Evolutionary conservation across 2,888 invertebrate species (phyloP).

Genomic region (Penaeus monodon): DNA sequence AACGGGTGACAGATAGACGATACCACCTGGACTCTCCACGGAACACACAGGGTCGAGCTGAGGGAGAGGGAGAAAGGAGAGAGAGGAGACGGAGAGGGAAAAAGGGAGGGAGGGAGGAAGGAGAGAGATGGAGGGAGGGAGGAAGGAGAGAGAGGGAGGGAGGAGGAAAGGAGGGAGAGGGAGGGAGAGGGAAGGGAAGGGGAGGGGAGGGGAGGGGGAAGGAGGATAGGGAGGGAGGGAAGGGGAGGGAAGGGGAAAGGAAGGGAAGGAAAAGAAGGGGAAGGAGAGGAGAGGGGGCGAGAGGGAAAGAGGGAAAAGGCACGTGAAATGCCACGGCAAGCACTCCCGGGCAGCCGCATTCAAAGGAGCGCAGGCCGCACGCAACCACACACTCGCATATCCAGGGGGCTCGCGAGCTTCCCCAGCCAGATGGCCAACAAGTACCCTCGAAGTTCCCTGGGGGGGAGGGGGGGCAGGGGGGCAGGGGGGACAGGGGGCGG

Average conservation of each 20-base stretch:
- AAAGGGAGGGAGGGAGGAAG: neutral
- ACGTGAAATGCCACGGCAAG: no score
- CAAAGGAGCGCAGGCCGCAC: neutral
- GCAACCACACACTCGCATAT: no score
- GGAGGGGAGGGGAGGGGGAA: neutral
- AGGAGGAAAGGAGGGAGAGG: neutral
- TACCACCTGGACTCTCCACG: no score
- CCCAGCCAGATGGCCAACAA: no score
- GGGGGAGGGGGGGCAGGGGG: no score
- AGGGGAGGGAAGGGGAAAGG: neutral
- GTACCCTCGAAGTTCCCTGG: no score
- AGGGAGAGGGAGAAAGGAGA: neutral
- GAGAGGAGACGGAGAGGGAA: neutral
- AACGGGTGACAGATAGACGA: no score
- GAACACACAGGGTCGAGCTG: no score
- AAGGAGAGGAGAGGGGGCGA: neutral
- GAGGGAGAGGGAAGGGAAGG: neutral
- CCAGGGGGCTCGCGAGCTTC: no score
- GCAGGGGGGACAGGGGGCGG: no score
- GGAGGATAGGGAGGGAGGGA: neutral
- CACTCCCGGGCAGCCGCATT: no score
- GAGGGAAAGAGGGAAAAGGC: neutral
- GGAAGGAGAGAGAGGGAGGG: neutral
- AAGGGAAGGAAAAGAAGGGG: neutral
- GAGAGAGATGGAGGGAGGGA: conserved; percentile 5